Evolutionary conservation across 2,113 vertebrate genomes (phyloP).

Genomic region (Thomomys bottae): DNA sequence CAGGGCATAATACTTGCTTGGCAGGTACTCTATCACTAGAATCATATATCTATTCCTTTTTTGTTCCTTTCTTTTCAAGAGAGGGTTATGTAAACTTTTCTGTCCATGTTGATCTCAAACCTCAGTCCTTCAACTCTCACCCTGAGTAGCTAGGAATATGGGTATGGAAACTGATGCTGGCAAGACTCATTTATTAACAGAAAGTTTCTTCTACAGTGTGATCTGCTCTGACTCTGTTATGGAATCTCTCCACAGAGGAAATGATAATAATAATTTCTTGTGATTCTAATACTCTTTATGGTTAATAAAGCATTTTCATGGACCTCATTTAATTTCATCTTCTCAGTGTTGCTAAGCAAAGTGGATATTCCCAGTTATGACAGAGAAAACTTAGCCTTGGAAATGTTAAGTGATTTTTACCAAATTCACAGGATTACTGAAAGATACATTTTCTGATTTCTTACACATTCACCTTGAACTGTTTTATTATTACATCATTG

Average conservation of each 20-base stretch:
- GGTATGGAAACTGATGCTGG: too few species aligned
- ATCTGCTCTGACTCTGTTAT: conserved; percentile 18
- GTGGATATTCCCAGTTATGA: background rate
- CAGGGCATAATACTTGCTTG: too few species aligned
- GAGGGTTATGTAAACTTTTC: too few species aligned
- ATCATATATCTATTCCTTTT: too few species aligned
- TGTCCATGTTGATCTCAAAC: too few species aligned
- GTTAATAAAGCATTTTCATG: conserved; percentile 37
- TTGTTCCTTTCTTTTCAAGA: too few species aligned
- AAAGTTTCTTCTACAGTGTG: conserved; percentile 36
- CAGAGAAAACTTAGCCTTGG: background rate
- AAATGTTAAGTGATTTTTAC: conserved; percentile 14
- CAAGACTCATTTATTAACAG: background rate
- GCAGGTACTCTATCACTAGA: too few species aligned
- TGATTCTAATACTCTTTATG: conserved; percentile 38
- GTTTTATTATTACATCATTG: background rate
- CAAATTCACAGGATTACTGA: background rate
- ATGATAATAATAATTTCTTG: conserved; percentile 39
- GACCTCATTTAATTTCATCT: conserved; percentile 42
- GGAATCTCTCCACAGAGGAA: background rate
- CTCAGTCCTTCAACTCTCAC: too few species aligned
- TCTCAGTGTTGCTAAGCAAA: conserved; percentile 15
- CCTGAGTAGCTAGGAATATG: too few species aligned
- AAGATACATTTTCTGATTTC: background rate
- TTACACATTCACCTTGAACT: background rate